Evolutionary conservation across 2,888 invertebrate species (phyloP).

Genomic region (Archips crataeganus): DNA sequence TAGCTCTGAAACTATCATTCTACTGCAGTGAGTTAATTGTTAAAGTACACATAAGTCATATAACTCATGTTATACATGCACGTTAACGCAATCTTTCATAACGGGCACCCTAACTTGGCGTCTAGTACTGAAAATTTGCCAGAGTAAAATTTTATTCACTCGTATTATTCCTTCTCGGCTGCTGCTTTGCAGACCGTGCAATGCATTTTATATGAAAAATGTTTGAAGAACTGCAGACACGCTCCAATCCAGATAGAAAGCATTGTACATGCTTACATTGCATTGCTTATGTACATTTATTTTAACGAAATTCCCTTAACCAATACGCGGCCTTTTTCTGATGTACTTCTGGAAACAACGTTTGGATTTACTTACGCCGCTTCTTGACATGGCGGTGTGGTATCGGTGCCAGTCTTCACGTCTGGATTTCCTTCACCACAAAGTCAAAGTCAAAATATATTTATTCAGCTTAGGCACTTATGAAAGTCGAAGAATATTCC

Average conservation of each 20-base stretch:
- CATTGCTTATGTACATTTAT: neutral
- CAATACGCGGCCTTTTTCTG: neutral
- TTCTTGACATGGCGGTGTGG: too few relatives aligned
- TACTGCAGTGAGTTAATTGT: too few relatives aligned
- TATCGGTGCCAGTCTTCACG: too few relatives aligned
- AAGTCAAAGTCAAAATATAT: too few relatives aligned
- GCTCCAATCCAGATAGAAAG: constrained; percentile 1
- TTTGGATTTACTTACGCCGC: neutral
- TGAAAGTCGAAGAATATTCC: too few relatives aligned
- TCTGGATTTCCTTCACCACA: too few relatives aligned
- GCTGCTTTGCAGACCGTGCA: constrained; percentile 15
- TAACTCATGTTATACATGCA: neutral
- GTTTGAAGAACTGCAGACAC: constrained; percentile 14
- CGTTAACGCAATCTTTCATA: neutral
- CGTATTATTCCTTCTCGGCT: neutral
- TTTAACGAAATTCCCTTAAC: neutral
- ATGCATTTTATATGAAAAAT: constrained; percentile 11
- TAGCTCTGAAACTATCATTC: too few relatives aligned
- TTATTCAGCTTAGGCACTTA: too few relatives aligned
- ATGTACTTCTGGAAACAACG: too few relatives aligned
- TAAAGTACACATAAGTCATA: too few relatives aligned
- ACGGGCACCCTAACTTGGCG: neutral
- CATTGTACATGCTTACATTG: neutral
- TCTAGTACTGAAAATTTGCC: neutral
- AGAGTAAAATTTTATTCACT: constrained; percentile 20